Evolutionary conservation across 2,888 invertebrate genomes (phyloP), one percentile per base, ranked within the genome.

Genomic region (Pammene aurita): DNA sequence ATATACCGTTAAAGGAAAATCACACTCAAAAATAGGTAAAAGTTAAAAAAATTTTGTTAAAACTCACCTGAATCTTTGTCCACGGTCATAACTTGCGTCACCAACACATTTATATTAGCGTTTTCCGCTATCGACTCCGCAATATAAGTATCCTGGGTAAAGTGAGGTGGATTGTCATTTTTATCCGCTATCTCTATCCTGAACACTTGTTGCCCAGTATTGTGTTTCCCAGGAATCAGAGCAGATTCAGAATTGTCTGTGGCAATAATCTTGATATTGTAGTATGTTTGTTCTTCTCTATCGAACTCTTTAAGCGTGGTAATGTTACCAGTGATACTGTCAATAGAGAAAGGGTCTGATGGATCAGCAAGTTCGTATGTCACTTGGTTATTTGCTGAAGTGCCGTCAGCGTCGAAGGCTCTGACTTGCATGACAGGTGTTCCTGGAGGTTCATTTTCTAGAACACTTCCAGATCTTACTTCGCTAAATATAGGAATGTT

Each of bases 151-250:
- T 93, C 87, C 80, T 96, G 94, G n/a, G 95, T 95, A 84, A 99
- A 99, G 77, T 95, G 94, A 0, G 99, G 99, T 18, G 95, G 94
- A 86, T 99, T 99, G 86, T 99, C 99, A 85, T 99, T 99, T 83
- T 97, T 97, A 88, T 99, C 99, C 26, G 97, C 97, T 54, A 99
- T 98, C 81, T 96, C 96, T 78, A 99, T 97, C 75, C 96, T 94
- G 82, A 98, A 97, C 64, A 96, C 96, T 87, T 97, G 97, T 76
- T 96, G 95, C 2, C 94, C 95, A 83, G 90, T 94, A 85, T 98
- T 98, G 64, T 95, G 97, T 78, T 95, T 91, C 0, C 92, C 93
- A 42, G 90, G 89, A 72, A 88, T 89, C 48, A 96, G 86, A 41
- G 96, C 96, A 11, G 98, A 98, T 2, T 96, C 96, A 0, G 96